Percentiles rank a stretch among this genome's conserved stretches.
Evolutionary conservation across 1,140 invertebrate species (phyloP).

Genomic region (Vanessa tameamea): DNA sequence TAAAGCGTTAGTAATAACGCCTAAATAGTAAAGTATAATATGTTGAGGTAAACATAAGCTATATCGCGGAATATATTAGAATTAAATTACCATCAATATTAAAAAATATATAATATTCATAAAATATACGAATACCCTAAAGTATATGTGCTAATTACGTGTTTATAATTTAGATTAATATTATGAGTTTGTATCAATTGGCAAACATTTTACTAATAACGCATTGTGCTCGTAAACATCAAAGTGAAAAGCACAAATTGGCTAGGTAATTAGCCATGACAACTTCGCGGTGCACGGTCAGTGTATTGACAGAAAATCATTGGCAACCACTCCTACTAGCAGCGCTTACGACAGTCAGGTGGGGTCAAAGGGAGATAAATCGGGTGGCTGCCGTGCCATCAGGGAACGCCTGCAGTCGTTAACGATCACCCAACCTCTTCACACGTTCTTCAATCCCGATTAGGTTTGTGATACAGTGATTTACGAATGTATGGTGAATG

Average conservation of each 20-base stretch:
- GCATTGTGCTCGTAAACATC: constrained; percentile 45
- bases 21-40: too few relatives aligned
- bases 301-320: constrained; percentile 78
- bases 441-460: constrained; percentile 64
- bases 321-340: constrained; percentile 60
- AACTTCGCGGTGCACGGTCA: constrained; percentile 69
- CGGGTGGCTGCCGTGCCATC: constrained; percentile 62
- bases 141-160: constrained; percentile 9
- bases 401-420: constrained; percentile 63
- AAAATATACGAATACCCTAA: neutral
- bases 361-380: constrained; percentile 76
- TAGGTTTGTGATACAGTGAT: constrained; percentile 63
- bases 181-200: constrained; percentile 39
- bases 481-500: constrained; percentile 19
- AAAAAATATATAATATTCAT: neutral
- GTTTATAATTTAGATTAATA: neutral
- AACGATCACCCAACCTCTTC: constrained; percentile 69
- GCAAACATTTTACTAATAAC: constrained; percentile 42
- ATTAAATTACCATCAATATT: constrained; percentile 3
- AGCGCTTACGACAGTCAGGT: constrained; percentile 72
- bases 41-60: too few relatives aligned
- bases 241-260: constrained; percentile 62
- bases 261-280: constrained; percentile 62
- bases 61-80: too few relatives aligned
- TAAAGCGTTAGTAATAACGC: too few relatives aligned